Evolutionary conservation across 2,797 vertebrate species (phyloP), one percentile per base, ranked within the genome.

Genomic region (Acridotheres tristis): DNA sequence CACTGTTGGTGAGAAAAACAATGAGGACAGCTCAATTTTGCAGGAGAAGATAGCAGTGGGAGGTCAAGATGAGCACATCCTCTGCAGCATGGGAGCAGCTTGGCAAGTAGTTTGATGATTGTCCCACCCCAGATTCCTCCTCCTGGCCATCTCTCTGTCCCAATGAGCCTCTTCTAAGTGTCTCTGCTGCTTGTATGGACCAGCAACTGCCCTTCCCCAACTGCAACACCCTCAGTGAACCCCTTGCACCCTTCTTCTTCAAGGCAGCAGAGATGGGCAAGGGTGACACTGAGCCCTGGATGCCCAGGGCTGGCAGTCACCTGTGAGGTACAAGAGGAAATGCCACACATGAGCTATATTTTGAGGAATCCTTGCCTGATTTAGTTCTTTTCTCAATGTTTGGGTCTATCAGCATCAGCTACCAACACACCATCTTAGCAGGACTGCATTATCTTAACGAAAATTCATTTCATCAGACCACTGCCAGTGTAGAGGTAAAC

Each of bases 361-460:
- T 67, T n/a, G 65, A 73, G 32, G 42, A 83, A 63, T 65, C 34
- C 6, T 82, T 72, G 29, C 10, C 47, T 71, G 30, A 58, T 88
- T 77, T 65, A 42, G 11, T 18, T 71, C n/a, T 16, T 59, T 27
- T 50, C 42, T 55, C 11, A 32, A 11, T 14, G 16, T 58, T 53
- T 74, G 26, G 19, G 16, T 74, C 36, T 59, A 15, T 36, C 29
- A 62, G n/a, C 78, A 58, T 62, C 55, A 55, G 32, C 36, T 58
- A 6, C 45, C 38, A 51, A 54, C 53, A 74, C 29, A 58, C 14
- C n/a, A 29, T 42, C 50, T 87, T 54, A 75, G 45, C 13, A 40
- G 8, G 22, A 69, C 32, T 0, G 0, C 16, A 32, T 23, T 20
- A 29, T 36, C 66, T 68, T 42, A 54, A 67, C 0, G 0, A 69